Conservation (phyloP, 1,140 invertebrate species). For the Dolichoris vasculosae region DNA sequence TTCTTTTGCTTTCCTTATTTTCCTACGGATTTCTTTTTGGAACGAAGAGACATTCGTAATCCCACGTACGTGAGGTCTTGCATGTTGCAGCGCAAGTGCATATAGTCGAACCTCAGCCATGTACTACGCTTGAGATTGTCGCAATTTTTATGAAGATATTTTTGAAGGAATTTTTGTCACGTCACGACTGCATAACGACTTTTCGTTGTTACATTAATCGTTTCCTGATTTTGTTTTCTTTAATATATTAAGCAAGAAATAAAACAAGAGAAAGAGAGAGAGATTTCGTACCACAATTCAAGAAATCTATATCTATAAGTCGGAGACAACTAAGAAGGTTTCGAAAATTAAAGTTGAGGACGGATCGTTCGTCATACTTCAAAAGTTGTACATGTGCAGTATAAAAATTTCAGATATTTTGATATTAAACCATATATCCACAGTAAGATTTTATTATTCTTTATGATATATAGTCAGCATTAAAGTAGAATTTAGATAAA, state of each 20-base stretch:
- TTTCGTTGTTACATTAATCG: conserved; percentile 48
- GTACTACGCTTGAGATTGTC: neutral
- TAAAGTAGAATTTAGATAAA: too few species aligned
- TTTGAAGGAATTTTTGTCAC: conserved; percentile 45
- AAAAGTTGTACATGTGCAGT: conserved; percentile 22
- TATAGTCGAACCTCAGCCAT: neutral
- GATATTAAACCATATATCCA: conserved; percentile 26
- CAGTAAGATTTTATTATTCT: too few species aligned
- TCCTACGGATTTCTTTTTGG: neutral
- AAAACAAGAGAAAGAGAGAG: neutral
- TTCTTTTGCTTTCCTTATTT: neutral
- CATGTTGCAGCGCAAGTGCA: neutral
- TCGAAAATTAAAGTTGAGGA: conserved; percentile 43
- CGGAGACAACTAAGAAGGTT: neutral
- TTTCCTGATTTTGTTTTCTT: neutral
- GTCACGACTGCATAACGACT: conserved; percentile 37
- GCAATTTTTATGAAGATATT: conserved; percentile 36
- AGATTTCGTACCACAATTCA: neutral
- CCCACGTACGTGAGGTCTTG: conserved; percentile 30
- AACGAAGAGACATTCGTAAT: conserved; percentile 25
- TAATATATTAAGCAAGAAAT: too few species aligned
- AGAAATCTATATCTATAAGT: neutral
- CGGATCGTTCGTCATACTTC: conserved; percentile 36
- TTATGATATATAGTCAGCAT: too few species aligned
- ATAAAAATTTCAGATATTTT: conserved; percentile 22